Evolutionary conservation across 1,140 invertebrate genomes (phyloP), one percentile per base, ranked within the genome.

Genomic region (Anadara kagoshimensis): DNA sequence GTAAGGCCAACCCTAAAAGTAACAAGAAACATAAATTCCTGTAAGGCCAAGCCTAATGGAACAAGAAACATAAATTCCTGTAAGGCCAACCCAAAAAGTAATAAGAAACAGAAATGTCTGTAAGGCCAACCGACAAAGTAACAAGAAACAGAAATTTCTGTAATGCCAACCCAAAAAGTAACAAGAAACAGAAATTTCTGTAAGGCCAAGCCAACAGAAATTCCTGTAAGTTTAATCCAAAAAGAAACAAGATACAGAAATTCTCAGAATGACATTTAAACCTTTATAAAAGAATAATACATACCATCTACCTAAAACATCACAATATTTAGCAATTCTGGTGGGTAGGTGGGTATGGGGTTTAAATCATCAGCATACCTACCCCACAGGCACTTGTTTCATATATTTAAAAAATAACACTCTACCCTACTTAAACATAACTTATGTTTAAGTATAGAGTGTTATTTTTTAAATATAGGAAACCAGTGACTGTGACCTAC

Each of bases 191-290:
- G 11, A 24, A 98, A 86, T 89, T 98, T 97, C 71, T 94, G 91
- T 47, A 98, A 91, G 22, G 95, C 95, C 92, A 95, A 94, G 74
- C 95, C 96, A 14, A 53, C 44, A 49, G 11, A 24, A 98, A 86
- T 89, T 98, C 97, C 71, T 94, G 91, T 47, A 98, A 91, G 22
- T 95, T 95, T 92, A 95, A 94, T 74, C 95, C 96, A 97, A 81
- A 18, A 68, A 68, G 54, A 44, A 29, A 12, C 2, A 45, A 45
- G 12, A 8, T 10, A 1, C n/a, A 20, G 20, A 16, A 58, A 14
- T 12, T 20, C 18, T 11, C 18, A 8, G 22, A 11, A 22, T 14
- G 3, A 10, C 0, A 12, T 54, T 16, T n/a, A 8, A 26, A 5
- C 45, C 18, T 47, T 47, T 10, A 18, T 1, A 18, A 26, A 51